Base-by-base conservation (phyloP, 2,113 vertebrate species). In the Balaeniceps rex region DNA sequence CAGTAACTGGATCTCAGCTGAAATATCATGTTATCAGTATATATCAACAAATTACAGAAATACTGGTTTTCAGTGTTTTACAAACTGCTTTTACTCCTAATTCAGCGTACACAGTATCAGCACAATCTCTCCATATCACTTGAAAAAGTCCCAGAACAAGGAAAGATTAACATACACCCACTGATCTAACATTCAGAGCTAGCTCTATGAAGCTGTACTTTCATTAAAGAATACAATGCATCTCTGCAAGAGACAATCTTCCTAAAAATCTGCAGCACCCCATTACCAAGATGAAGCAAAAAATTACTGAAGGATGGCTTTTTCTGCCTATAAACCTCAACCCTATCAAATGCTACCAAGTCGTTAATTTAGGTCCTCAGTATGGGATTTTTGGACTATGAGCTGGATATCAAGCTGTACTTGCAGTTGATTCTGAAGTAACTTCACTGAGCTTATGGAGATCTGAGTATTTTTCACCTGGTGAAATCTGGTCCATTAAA, bases 151-250 rank as follows among this genome's bases (percentile, higher is more conserved):
- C 69, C 60, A 74, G 22, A 52, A n/a, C 10, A 19, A 57, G 33
- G 24, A 8, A 84, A 71, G 34, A 49, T 13, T 26, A 49, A 68
- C n/a, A 9, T 0, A 19, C 1, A 12, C 58, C 44, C 38, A 7
- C 49, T 47, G 63, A 64, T 23, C 52, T 4, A 52, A 21, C 74
- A 46, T 14, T 18, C 42, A 25, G 31, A 75, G 83, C 18, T 4
- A 14, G 28, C 64, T 72, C 80, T 5, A 4, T 1, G 9, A 61
- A 71, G 40, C 23, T 19, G 8, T 1, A 25, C 0, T 10, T 19
- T 42, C 55, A 22, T 8, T 58, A n/a, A 49, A 44, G 21, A 58
- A 38, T 5, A 40, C 44, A 66, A 34, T 0, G 3, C 65, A 61
- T 6, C 60, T 38, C 88, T 31, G 17, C n/a, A 26, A 68, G 40